These are phyloP conservation scores for Brevimyrus niger DNA, from an alignment of 2,113 vertebrate species.

Conservation along the genomic window DNA sequence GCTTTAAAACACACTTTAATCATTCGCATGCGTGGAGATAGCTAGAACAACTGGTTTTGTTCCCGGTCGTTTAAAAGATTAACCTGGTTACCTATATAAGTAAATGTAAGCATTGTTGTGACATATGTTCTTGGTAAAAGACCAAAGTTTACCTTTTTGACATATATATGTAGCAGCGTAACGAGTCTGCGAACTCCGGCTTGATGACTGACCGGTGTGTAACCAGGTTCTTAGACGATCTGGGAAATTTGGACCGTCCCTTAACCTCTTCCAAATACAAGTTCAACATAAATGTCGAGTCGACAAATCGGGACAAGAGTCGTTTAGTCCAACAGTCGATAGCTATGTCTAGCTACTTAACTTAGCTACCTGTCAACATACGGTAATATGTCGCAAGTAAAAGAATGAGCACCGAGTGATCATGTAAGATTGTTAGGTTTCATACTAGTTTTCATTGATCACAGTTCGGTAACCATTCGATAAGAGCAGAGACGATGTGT, in stretches of 20 bases:
- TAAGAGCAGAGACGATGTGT: background rate
- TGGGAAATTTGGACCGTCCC: background rate
- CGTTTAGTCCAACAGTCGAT: background rate
- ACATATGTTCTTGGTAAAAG: background rate
- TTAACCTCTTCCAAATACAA: background rate
- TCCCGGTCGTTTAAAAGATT: background rate
- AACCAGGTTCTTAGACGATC: background rate
- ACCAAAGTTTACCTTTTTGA: background rate
- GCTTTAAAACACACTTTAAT: background rate
- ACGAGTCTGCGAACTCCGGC: constrained; percentile 8
- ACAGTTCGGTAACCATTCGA: background rate
- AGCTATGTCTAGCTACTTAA: background rate
- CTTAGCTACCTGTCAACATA: background rate
- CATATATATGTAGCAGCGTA: background rate
- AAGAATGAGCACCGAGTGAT: background rate
- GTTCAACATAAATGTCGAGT: background rate
- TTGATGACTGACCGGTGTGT: background rate
- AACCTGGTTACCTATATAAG: background rate
- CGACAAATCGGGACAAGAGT: background rate
- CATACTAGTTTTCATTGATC: background rate
- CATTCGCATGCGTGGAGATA: background rate
- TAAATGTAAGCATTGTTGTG: background rate
- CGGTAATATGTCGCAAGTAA: background rate
- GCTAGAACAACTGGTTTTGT: background rate
- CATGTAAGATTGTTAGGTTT: background rate